Evolutionary conservation across 2,797 vertebrate species (phyloP).

Genomic region (Graptemys geographica): DNA sequence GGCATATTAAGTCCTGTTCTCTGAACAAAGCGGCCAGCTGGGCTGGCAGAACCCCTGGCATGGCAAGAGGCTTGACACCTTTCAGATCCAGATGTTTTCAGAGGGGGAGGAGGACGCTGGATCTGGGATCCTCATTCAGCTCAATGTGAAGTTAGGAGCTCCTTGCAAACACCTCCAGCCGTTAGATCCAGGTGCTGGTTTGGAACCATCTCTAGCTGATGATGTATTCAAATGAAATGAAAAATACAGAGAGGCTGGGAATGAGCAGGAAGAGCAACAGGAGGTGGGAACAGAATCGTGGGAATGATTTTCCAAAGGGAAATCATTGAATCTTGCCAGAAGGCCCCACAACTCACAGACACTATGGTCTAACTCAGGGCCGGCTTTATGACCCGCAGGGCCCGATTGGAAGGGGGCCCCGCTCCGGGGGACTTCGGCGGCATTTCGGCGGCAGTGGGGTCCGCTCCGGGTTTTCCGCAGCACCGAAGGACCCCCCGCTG

Average conservation of each 20-base stretch:
- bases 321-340: neutral
- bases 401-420: too few relatives aligned
- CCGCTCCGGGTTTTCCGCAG: too few relatives aligned
- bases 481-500: too few relatives aligned
- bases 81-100: neutral
- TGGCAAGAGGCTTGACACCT: neutral
- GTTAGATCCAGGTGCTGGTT: conserved; percentile 7
- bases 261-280: neutral
- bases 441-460: too few relatives aligned
- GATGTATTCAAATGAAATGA: conserved; percentile 9
- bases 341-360: neutral
- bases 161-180: accelerated
- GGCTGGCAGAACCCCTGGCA: neutral
- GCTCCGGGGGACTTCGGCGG: too few relatives aligned
- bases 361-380: neutral
- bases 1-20: neutral
- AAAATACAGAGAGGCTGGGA: conserved; percentile 7
- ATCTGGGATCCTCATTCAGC: conserved; percentile 48
- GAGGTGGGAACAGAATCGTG: conserved; percentile 50
- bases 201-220: neutral
- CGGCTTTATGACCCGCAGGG: too few relatives aligned
- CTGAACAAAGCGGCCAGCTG: neutral
- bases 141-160: neutral
- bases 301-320: conserved; percentile 10
- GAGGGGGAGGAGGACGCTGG: conserved; percentile 5